These are phyloP conservation scores for Chelonus formosanus DNA, from an alignment of 2,888 invertebrate species.

Conservation along the genomic window DNA sequence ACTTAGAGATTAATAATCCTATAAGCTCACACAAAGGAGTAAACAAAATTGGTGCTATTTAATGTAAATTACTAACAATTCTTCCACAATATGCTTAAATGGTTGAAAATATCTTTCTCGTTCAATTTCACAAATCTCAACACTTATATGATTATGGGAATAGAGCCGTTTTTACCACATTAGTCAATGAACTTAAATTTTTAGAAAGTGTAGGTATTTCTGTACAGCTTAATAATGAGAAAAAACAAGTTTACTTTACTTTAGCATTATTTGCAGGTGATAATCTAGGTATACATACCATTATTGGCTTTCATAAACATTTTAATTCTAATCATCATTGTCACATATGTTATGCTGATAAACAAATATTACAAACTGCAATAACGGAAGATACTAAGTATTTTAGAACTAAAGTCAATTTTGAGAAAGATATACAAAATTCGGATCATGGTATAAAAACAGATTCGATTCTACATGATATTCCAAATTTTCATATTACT, in stretches of 20 bases:
- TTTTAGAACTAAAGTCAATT: slow-evolving; percentile 31
- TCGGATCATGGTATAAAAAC: slow-evolving; percentile 23
- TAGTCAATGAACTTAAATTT: slow-evolving; percentile 34
- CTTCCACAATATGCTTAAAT: slow-evolving; percentile 39
- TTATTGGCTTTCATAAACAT: slow-evolving; percentile 38
- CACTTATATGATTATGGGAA: slow-evolving; percentile 37
- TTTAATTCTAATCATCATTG: slow-evolving; percentile 39
- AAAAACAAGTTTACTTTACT: slow-evolving; percentile 34
- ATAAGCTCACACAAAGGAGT: slow-evolving; percentile 35
- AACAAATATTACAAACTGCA: slow-evolving; percentile 22
- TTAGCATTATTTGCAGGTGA: slow-evolving; percentile 37
- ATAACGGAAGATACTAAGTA: slow-evolving; percentile 18
- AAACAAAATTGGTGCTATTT: slow-evolving; percentile 40
- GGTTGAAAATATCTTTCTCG: slow-evolving; percentile 39
- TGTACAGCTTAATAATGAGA: slow-evolving; percentile 24
- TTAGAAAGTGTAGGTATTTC: slow-evolving; percentile 38
- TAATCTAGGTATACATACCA: slow-evolving; percentile 39
- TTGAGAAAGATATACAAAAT: slow-evolving; percentile 21
- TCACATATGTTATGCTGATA: slow-evolving; percentile 31
- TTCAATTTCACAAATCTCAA: slow-evolving; percentile 35
- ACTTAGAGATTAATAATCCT: slow-evolving; percentile 43
- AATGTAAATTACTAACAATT: slow-evolving; percentile 34
- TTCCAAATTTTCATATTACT: slow-evolving; percentile 29
- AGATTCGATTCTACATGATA: slow-evolving; percentile 23
- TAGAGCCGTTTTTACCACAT: slow-evolving; percentile 29